Evolutionary conservation across 2,888 invertebrate species (phyloP).

Genomic region (Pyrrhia umbra): DNA sequence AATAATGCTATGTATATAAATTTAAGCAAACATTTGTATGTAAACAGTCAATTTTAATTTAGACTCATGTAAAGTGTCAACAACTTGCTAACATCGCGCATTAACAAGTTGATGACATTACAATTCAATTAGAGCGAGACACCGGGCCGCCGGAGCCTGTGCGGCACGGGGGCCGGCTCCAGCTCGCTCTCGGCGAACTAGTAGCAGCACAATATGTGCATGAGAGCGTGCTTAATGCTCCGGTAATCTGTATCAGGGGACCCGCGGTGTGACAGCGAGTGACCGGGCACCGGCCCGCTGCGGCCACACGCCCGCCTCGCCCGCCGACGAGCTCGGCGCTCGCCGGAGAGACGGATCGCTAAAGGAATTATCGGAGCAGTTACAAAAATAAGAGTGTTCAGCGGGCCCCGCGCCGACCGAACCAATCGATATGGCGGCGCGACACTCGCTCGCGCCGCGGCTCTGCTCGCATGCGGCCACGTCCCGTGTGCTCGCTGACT

Average conservation of each 20-base stretch:
- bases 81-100: slow-evolving; percentile 30
- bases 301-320: not conserved
- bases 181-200: slow-evolving; percentile 9
- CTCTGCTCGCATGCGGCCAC: not conserved
- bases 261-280: slow-evolving; percentile 3
- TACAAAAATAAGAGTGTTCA: slow-evolving; percentile 51
- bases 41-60: slow-evolving; percentile 43
- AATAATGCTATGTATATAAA: slow-evolving; percentile 37
- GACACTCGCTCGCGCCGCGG: not conserved
- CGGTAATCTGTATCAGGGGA: slow-evolving; percentile 14
- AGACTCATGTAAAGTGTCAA: slow-evolving; percentile 32
- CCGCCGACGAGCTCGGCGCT: slow-evolving; percentile 7
- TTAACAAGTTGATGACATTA: slow-evolving; percentile 54
- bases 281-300: not conserved
- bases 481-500: slow-evolving; percentile 5
- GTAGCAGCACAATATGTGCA: slow-evolving; percentile 24
- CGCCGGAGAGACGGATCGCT: slow-evolving; percentile 42
- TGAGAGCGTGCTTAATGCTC: slow-evolving; percentile 27
- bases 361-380: slow-evolving; percentile 48
- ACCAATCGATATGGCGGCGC: slow-evolving; percentile 52
- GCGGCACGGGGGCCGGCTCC: slow-evolving; percentile 23
- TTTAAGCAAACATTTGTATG: slow-evolving; percentile 40
- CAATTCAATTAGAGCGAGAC: slow-evolving; percentile 62
- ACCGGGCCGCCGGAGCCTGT: not conserved
- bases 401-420: slow-evolving; percentile 48